phyloP scores from a whole-genome alignment of 2,113 vertebrate genomes.

The Phainopepla nitens region DNA sequence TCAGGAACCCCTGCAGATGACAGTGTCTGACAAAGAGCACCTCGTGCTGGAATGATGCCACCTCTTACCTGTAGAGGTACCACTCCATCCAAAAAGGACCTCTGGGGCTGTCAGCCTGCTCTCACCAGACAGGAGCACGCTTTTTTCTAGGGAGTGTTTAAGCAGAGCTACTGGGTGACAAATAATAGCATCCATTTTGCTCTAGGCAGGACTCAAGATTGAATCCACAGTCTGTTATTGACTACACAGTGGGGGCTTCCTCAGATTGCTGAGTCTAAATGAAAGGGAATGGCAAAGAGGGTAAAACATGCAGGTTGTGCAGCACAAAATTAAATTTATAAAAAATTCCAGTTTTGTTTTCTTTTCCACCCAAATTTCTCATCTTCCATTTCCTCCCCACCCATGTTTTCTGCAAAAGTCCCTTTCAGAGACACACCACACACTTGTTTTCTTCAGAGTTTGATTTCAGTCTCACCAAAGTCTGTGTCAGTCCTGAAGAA shows the following conservation, averaged over 20 bases:
- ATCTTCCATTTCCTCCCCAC: neutral
- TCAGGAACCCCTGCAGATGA: slow-evolving; percentile 11
- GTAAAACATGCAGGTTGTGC: neutral
- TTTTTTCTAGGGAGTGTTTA: neutral
- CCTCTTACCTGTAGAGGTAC: slow-evolving; percentile 26
- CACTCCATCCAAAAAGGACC: neutral
- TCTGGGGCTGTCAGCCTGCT: neutral
- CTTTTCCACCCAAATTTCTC: neutral
- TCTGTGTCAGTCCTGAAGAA: neutral
- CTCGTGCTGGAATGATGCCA: neutral
- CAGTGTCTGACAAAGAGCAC: neutral
- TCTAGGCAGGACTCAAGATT: neutral
- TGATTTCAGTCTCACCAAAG: neutral
- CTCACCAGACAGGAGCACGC: neutral
- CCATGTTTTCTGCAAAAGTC: neutral
- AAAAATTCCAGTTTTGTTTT: neutral
- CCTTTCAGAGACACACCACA: neutral
- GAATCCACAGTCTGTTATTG: neutral
- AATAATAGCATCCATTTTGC: neutral
- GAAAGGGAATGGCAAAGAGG: neutral
- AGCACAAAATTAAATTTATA: neutral
- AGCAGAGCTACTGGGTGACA: neutral
- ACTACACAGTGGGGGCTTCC: neutral
- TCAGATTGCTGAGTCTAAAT: neutral
- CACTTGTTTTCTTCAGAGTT: neutral